Conservation (phyloP, 2,888 invertebrate species). For the Cinara cedri region DNA sequence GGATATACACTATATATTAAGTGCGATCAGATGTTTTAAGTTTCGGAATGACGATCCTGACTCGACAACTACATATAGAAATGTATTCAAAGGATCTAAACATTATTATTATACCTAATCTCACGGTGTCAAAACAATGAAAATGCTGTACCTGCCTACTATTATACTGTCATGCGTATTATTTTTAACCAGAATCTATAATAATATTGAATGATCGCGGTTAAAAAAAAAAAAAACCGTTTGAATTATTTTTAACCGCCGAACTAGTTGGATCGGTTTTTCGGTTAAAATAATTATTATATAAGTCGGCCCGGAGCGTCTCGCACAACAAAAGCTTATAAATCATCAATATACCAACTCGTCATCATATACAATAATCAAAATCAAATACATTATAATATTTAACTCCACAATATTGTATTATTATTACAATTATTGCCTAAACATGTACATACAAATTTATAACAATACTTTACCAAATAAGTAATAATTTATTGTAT, state of each 20-base stretch:
- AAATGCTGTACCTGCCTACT: conserved; percentile 8
- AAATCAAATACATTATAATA: conserved; percentile 11
- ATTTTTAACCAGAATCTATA: background rate
- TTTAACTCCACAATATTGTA: background rate
- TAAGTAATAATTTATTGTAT: background rate
- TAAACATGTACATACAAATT: conserved; percentile 18
- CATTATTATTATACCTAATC: background rate
- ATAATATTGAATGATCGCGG: too few species aligned
- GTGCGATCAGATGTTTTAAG: background rate
- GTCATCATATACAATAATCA: background rate
- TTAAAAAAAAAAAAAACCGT: background rate
- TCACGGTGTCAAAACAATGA: background rate
- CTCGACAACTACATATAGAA: conserved; percentile 35
- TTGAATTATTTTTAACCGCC: conserved; percentile 23
- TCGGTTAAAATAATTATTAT: background rate
- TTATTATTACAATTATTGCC: background rate
- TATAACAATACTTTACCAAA: background rate
- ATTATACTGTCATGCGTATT: background rate
- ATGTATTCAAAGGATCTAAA: conserved; percentile 33
- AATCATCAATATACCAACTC: too few species aligned
- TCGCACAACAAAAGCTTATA: too few species aligned
- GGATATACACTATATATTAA: background rate
- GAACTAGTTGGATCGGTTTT: conserved; percentile 15
- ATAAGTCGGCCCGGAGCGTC: background rate
- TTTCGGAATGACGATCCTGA: background rate